phyloP scores from a whole-genome alignment of 2,888 invertebrate genomes.

The Cerastoderma edule region DNA sequence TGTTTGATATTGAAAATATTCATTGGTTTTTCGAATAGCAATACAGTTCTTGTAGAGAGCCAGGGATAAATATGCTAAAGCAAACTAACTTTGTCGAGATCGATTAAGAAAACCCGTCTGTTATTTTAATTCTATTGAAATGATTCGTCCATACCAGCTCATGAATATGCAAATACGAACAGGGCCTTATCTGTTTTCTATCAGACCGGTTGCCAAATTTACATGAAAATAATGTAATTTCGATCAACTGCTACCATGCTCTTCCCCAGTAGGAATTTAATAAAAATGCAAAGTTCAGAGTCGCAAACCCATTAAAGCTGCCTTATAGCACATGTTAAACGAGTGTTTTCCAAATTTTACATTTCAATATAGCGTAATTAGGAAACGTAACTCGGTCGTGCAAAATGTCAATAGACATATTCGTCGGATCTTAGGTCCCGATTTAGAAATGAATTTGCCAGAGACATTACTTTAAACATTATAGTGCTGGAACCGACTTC shows the following conservation, averaged over 20 bases:
- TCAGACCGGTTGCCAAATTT: slow-evolving; percentile 21
- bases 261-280: slow-evolving; percentile 3
- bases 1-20: too few relatives aligned
- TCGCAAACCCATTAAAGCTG: slow-evolving; percentile 15
- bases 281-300: slow-evolving; percentile 10
- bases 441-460: too few relatives aligned
- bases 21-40: too few relatives aligned
- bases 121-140: slow-evolving; percentile 21
- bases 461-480: too few relatives aligned
- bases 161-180: slow-evolving; percentile 20
- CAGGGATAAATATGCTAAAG: too few relatives aligned
- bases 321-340: slow-evolving; percentile 16
- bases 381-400: too few relatives aligned
- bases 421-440: too few relatives aligned
- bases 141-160: slow-evolving; percentile 22
- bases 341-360: slow-evolving; percentile 9
- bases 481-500: too few relatives aligned
- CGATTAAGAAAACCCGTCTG: slow-evolving; percentile 13
- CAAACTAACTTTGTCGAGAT: too few relatives aligned
- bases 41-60: too few relatives aligned
- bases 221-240: slow-evolving; percentile 27
- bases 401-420: too few relatives aligned
- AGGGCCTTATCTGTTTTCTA: slow-evolving; percentile 19
- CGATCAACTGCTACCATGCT: slow-evolving; percentile 10
- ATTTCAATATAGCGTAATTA: too few relatives aligned